Base-by-base conservation (phyloP, 2,888 invertebrate genomes). In the Clepsis dumicolana region DNA sequence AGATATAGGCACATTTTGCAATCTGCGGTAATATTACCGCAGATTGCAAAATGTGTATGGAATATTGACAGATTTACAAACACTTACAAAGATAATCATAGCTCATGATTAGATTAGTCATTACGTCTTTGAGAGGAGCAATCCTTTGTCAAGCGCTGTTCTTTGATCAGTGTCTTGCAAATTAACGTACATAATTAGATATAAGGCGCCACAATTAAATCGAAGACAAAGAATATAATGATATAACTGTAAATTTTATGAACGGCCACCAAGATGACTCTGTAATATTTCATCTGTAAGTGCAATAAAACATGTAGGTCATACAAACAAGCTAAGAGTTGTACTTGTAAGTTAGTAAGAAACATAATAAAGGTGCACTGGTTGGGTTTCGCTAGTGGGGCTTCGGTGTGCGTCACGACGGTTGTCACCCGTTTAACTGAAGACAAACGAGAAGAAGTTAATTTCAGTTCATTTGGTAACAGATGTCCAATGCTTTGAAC, bases 351-450 rank as follows among this genome's bases (percentile, higher is more conserved):
- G 18, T 57, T 18, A 18, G 16, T 18, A 68, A 68, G 57, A 32
- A 38, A 68, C 25, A 32, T 21, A 44, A 41, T 35, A 14, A 64
- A 64, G 59, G 52, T 50, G 62, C 63, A 68, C 25, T 32, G 68
- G 7, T 59, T 16, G 4, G 63, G 68, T 52, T 68, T 68, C 68
- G 25, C 41, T 24, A 16, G n/a, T 12, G 25, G 41, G 69, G 65
- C 65, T 71, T 69, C 71, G 29, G 21, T 16, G 65, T 71, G 65
- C 71, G 71, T 71, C 71, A 71, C 63, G 21, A 10, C 21, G 48
- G 18, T 21, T 3, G 21, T 21, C 16, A 7, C 5, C n/a, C 4
- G 35, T 12, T 8, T 21, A 21, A 29, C 27, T 64, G 7, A 57
- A 25, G 25, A 25, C 25, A n/a, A 27, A 52, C n/a, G 27, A 52